A percentile compares a stretch with the other conserved stretches of the same genome.
Conservation (phyloP, 2,113 vertebrate genomes). For the Odocoileus virginianus region DNA sequence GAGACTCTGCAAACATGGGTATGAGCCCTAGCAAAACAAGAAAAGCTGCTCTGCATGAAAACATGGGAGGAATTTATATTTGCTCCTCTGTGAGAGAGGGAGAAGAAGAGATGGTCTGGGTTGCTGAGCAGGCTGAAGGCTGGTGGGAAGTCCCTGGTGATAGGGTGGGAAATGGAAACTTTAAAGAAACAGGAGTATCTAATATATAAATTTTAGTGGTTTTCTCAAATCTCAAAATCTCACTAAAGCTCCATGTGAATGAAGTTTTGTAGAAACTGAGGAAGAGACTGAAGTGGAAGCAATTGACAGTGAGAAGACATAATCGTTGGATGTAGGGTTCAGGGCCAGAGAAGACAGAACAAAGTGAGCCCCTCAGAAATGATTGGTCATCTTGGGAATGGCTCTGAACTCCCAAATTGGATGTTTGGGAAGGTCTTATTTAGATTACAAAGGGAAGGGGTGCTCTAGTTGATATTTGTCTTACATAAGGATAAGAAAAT, state of each 20-base stretch:
- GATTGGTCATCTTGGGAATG: background rate
- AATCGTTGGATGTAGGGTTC: background rate
- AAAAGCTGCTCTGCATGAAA: background rate
- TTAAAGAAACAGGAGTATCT: background rate
- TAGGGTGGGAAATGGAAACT: background rate
- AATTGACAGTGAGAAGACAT: background rate
- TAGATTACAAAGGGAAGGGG: background rate
- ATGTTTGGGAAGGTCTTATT: background rate
- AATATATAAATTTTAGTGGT: background rate
- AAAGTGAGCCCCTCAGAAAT: background rate
- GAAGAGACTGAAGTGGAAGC: background rate
- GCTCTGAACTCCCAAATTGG: background rate
- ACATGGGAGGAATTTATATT: background rate
- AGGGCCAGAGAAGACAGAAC: background rate
- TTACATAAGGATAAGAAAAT: background rate
- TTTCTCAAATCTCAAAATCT: conserved; percentile 10
- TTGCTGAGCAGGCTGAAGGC: background rate
- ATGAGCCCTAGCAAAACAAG: background rate
- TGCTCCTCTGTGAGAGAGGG: background rate
- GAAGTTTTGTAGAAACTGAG: background rate
- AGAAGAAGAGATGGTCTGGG: background rate
- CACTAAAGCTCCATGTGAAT: background rate
- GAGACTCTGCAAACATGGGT: background rate
- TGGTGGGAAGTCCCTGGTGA: background rate
- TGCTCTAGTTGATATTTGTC: background rate